These are phyloP conservation scores for Emydoidea blandingii DNA, from an alignment of 2,797 vertebrate genomes.

Conservation along the genomic window DNA sequence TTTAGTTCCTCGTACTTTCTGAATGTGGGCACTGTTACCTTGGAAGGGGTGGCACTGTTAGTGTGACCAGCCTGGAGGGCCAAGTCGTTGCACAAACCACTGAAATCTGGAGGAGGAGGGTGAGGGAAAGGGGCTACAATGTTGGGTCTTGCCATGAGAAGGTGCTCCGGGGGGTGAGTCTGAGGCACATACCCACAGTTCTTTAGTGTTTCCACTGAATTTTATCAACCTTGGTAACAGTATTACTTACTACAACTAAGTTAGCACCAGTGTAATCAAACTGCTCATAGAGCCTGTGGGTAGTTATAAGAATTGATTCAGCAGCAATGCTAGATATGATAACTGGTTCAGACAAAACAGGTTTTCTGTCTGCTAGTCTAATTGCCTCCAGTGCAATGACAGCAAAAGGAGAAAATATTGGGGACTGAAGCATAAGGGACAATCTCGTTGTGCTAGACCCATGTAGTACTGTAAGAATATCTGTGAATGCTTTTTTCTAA, in stretches of 20 bases:
- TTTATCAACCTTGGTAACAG: background rate
- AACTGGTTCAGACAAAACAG: fast-evolving
- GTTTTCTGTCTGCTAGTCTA: background rate
- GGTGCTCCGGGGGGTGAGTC: background rate
- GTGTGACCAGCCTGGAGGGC: background rate
- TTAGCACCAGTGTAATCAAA: background rate
- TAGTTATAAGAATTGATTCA: background rate
- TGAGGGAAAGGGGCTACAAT: background rate
- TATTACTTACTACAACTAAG: background rate
- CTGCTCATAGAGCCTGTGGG: background rate
- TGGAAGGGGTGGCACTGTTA: background rate
- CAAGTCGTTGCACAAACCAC: background rate
- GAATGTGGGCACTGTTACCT: background rate
- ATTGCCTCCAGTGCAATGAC: background rate
- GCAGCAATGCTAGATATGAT: background rate
- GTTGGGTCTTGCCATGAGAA: background rate
- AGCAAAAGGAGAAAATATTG: background rate
- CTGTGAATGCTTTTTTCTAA: background rate
- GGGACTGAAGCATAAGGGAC: background rate
- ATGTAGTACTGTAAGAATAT: fast-evolving
- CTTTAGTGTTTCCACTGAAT: background rate
- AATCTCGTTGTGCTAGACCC: background rate
- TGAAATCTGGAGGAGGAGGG: background rate
- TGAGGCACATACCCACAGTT: background rate
- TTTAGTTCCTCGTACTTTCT: background rate